Base-by-base conservation (phyloP, 2,113 vertebrate species). In the Dendropsophus ebraccatus region DNA sequence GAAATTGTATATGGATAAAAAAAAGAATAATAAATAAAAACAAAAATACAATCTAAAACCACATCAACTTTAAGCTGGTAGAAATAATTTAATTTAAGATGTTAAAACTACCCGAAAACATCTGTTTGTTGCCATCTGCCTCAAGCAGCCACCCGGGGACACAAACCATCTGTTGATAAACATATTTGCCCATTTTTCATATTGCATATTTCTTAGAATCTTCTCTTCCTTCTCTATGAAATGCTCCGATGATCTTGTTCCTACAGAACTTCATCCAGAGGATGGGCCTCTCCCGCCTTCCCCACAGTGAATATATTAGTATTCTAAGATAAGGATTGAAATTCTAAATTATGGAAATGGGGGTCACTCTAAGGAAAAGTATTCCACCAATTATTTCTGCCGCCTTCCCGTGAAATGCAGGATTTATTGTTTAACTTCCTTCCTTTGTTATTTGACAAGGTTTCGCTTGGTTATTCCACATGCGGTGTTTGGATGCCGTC, bases 331-430 rank as follows among this genome's bases (percentile, higher is more conserved):
- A 25, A 54, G 5, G 74, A 9, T 16, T 12, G 5, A 32, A 69
- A 25, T 28, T 28, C 78, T 80, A 37, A 23, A 1, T 7, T 76
- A 1, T 0, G 79, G 74, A 82, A 86, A 84, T 6, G 0, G 73
- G 88, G 35, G 54, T 19, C 81, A 6, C 5, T 9, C 77, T 4
- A 41, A 32, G 21, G 81, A 17, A 70, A 85, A 47, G 2, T 0
- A 0, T 32, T 80, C 67, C 32, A 0, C 83, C 83, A 85, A 85
- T 85, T 85, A 85, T 85, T 85, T 85, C 74, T 77, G 74, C 56
- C 14, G 67, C 32, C 11, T 50, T 69, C 21, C 25, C 74, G 37
- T 79, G 60, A 85, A 78, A 85, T 79, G 56, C 32, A 50, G 67
- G 83, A 85, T 78, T 85, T 78, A 69, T 69, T 79, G 30, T 85